phyloP scores from a whole-genome alignment of 1,140 invertebrate genomes.

The Euglossa dilemma region DNA sequence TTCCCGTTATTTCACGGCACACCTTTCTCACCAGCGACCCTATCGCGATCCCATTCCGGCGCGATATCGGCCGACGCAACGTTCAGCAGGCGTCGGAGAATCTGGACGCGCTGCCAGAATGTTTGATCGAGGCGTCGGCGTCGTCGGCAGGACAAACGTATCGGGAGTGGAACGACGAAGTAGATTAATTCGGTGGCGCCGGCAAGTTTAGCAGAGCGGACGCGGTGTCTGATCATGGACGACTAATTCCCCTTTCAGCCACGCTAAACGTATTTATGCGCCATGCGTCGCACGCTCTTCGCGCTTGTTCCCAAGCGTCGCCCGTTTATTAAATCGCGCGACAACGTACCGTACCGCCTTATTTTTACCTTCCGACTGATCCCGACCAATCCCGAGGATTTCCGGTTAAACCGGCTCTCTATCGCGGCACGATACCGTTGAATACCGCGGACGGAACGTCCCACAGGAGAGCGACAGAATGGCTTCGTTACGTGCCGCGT shows the following conservation, averaged over 20 bases:
- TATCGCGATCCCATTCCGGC: neutral
- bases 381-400: neutral
- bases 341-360: neutral
- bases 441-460: neutral
- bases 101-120: neutral
- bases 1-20: neutral
- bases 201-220: neutral
- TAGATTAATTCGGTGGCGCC: conserved; percentile 10
- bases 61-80: neutral
- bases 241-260: conserved; percentile 14
- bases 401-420: neutral
- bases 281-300: neutral
- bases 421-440: neutral
- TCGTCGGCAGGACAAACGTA: neutral
- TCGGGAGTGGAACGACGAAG: neutral
- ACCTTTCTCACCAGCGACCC: neutral
- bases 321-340: neutral
- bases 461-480: conserved; percentile 12
- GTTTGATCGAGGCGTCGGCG: neutral
- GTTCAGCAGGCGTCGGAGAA: neutral
- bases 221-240: neutral
- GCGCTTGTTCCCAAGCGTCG: neutral
- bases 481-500: conserved; percentile 14
- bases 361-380: neutral
- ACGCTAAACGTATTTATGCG: neutral